Evolutionary conservation across 2,113 vertebrate species (phyloP), one percentile per base, ranked within the genome.

Genomic region (Panthera uncia): DNA sequence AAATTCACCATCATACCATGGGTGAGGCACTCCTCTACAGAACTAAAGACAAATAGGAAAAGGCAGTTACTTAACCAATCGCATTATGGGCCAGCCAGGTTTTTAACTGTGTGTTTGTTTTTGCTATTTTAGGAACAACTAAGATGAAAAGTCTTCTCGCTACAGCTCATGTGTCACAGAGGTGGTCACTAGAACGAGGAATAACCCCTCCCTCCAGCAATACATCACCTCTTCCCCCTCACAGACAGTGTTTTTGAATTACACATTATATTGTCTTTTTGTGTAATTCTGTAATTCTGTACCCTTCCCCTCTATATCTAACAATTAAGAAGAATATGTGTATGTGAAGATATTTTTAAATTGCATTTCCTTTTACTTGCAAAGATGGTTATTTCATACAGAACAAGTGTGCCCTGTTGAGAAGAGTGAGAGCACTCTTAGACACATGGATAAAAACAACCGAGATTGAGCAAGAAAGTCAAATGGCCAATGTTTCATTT

Each of bases 401-500:
- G 73, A 88, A 52, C n/a, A 65, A 76, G 41, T 38, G 15, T 33
- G 66, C 55, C 66, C 25, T 66, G 23, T 12, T 18, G 45, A 74
- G 57, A 50, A 79, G 41, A 61, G 23, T 18, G 19, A 89, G 74
- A 66, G 52, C 23, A 76, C 36, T 63, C 45, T 61, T 7, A 76
- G 45, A 69, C 45, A 48, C 41, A 29, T 7, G 57, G 63, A 48
- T 50, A 94, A 81, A 69, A 69, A 23, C 50, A 38, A 89, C 61
- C 1, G 10, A 94, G 41, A 94, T 21, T 78, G 78, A 94, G 52
- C 41, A 90, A 96, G 52, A 82, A 74, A 89, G 52, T 80, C 82
- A 95, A 95, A 95, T 19, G 50, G 73, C 45, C 63, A 21, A 15
- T 61, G 81, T 94, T 68, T 81, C 92, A 95, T 92, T 94, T 95